phyloP scores from a whole-genome alignment of 2,797 vertebrate species.

The Podarcis lilfordi region DNA sequence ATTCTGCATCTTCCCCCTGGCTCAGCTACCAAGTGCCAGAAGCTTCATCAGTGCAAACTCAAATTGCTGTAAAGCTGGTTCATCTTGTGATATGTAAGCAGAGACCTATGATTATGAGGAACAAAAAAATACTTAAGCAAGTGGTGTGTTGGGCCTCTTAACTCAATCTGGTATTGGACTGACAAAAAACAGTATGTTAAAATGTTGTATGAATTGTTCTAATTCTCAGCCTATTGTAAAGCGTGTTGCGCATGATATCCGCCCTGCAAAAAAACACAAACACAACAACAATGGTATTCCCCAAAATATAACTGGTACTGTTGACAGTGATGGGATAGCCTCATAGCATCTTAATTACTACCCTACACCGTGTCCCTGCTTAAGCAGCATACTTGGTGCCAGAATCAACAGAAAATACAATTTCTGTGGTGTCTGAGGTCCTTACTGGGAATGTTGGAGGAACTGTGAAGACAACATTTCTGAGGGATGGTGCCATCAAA shows the following conservation, averaged over 20 bases:
- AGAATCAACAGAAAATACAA: neutral
- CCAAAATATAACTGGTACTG: neutral
- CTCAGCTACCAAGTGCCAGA: neutral
- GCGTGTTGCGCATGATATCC: neutral
- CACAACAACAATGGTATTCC: neutral
- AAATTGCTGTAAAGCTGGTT: neutral
- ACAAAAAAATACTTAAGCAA: neutral
- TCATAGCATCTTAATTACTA: neutral
- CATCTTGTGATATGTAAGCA: neutral
- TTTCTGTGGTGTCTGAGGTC: neutral
- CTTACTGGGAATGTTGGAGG: neutral
- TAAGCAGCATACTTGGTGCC: neutral
- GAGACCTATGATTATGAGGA: neutral
- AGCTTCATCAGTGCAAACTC: neutral
- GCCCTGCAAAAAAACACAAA: no score
- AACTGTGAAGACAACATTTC: neutral
- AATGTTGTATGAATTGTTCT: neutral
- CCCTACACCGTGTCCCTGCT: neutral
- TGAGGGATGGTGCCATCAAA: neutral
- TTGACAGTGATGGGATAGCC: neutral
- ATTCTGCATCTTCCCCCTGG: neutral
- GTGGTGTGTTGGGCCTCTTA: neutral
- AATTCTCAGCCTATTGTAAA: neutral
- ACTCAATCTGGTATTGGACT: neutral
- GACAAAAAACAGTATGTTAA: neutral